Evolutionary conservation across 2,888 invertebrate genomes (phyloP).

Genomic region (Bedellia somnulentella): DNA sequence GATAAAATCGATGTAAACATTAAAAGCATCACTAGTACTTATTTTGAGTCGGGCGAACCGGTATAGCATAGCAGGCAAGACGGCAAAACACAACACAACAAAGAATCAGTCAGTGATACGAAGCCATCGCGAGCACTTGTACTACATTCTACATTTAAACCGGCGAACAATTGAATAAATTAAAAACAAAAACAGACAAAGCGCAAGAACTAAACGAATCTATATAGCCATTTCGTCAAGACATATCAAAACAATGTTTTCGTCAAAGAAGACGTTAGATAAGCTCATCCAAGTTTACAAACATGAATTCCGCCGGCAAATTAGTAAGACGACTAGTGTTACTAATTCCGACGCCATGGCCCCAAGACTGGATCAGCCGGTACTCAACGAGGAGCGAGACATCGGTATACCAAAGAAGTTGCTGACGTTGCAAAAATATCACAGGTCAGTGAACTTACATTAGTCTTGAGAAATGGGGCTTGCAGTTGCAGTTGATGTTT

Average conservation of each 20-base stretch:
- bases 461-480: constrained; percentile 16
- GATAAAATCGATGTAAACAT: constrained; percentile 48
- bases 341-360: constrained; percentile 64
- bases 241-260: constrained; percentile 24
- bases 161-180: too few species aligned
- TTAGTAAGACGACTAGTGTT: constrained; percentile 64
- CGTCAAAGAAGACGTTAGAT: constrained; percentile 39
- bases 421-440: constrained; percentile 57
- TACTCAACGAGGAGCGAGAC: constrained; percentile 30
- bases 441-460: constrained; percentile 56
- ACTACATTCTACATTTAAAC: not conserved
- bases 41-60: too few species aligned
- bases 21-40: constrained; percentile 23
- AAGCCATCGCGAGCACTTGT: constrained; percentile 26
- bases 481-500: too few species aligned
- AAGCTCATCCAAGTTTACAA: constrained; percentile 38
- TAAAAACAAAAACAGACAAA: too few species aligned
- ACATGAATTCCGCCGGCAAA: constrained; percentile 49
- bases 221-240: too few species aligned
- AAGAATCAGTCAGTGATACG: constrained; percentile 45
- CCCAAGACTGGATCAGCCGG: constrained; percentile 42
- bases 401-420: constrained; percentile 40
- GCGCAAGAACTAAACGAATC: too few species aligned
- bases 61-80: constrained; percentile 32
- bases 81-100: constrained; percentile 48